These are phyloP conservation scores for Leucophora obtusa DNA, from an alignment of 2,888 invertebrate species.

Conservation along the genomic window DNA sequence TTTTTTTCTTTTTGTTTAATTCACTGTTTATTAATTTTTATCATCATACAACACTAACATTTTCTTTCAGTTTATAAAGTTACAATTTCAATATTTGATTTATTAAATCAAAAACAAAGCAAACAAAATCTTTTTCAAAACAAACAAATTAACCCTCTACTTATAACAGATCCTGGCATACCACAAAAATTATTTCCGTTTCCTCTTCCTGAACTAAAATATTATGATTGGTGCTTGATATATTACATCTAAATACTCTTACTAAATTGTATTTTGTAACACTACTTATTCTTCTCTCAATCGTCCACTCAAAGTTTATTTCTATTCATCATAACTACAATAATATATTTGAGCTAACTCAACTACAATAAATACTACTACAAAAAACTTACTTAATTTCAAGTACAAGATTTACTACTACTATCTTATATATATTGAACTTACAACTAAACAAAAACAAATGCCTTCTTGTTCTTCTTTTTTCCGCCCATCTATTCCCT, in stretches of 20 bases:
- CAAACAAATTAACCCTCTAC: constrained; percentile 11
- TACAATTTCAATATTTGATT: constrained; percentile 28
- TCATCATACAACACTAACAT: constrained; percentile 7
- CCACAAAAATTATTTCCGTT: background rate
- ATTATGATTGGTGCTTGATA: constrained; percentile 35
- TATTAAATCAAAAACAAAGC: constrained; percentile 19
- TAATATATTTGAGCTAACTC: background rate
- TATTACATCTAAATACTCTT: background rate
- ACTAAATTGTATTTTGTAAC: background rate
- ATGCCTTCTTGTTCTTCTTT: constrained; percentile 47
- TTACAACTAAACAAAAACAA: constrained; percentile 53
- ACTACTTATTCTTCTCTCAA: background rate
- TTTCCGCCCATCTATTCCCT: constrained; percentile 34
- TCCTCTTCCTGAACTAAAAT: background rate
- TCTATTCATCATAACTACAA: background rate
- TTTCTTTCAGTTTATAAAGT: constrained; percentile 16
- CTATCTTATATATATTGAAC: constrained; percentile 35
- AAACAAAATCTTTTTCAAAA: background rate
- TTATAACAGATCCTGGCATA: background rate
- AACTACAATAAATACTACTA: constrained; percentile 14
- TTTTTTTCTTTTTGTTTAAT: background rate
- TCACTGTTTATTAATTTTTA: constrained; percentile 1
- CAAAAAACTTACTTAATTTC: background rate
- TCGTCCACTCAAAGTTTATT: background rate
- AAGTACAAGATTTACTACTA: background rate